A percentile compares a stretch with the other conserved stretches of the same genome.
These are phyloP conservation scores for Tyto alba DNA, from an alignment of 2,113 vertebrate species.

Conservation along the genomic window DNA sequence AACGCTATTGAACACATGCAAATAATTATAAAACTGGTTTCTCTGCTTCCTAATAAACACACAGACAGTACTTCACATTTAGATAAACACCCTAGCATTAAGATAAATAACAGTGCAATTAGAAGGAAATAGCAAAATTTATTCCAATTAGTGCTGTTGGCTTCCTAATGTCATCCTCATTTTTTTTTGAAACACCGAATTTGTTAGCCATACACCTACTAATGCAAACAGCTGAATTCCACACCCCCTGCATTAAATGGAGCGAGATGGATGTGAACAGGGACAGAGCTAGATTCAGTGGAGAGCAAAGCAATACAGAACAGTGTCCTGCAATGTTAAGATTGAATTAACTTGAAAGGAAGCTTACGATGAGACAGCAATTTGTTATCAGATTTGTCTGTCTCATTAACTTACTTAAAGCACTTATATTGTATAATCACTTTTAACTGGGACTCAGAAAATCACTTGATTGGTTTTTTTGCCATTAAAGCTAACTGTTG, in stretches of 20 bases:
- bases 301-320: not conserved
- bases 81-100: not conserved
- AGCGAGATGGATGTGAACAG: not conserved
- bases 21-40: not conserved
- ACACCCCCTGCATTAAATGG: not conserved
- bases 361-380: not conserved
- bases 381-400: not conserved
- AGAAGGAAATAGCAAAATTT: not conserved
- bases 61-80: not conserved
- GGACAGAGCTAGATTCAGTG: not conserved
- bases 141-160: not conserved
- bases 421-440: slow-evolving; percentile 18
- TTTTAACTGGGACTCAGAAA: slow-evolving; percentile 21
- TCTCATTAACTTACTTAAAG: slow-evolving; percentile 18
- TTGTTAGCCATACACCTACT: not conserved
- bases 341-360: not conserved
- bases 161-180: not conserved
- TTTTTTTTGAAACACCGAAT: not conserved
- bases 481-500: slow-evolving; percentile 12
- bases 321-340: not conserved
- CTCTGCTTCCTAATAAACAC: not conserved
- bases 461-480: slow-evolving; percentile 3
- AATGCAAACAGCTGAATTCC: not conserved
- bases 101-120: not conserved
- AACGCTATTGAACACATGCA: not conserved